phyloP scores from a whole-genome alignment of 2,113 vertebrate genomes.

The Thamnaconus septentrionalis region DNA sequence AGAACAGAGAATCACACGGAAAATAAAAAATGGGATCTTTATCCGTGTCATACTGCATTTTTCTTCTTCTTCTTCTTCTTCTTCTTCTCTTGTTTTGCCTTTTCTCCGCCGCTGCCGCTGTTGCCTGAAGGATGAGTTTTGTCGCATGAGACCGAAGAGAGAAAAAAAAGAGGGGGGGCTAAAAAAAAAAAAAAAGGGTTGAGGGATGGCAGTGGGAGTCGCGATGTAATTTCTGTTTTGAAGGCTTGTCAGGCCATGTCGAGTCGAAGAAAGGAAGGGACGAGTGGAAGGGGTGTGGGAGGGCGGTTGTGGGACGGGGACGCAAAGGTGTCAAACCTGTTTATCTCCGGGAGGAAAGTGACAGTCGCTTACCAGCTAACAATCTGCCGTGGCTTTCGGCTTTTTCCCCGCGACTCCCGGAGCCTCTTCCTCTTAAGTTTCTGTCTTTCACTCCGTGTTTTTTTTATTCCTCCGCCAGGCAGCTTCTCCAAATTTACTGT shows the following conservation, averaged over 20 bases:
- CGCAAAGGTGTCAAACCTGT: conserved; percentile 61
- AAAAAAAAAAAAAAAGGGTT: conserved; percentile 10
- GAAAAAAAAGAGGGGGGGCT: conserved; percentile 1
- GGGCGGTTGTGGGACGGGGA: no score
- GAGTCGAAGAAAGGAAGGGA: conserved; percentile 53
- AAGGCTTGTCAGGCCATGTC: conserved; percentile 62
- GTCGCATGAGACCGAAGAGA: conserved; percentile 20
- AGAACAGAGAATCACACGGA: conserved; percentile 29
- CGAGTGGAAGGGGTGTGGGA: conserved; percentile 39
- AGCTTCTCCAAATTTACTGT: conserved; percentile 61
- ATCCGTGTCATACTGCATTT: conserved; percentile 41
- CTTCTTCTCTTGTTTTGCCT: conserved; percentile 17
- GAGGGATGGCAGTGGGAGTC: conserved; percentile 19
- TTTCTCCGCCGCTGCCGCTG: conserved; percentile 1
- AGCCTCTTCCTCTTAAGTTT: conserved; percentile 43
- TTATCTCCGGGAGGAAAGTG: conserved; percentile 61
- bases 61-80: conserved; percentile 24
- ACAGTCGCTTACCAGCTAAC: conserved; percentile 71
- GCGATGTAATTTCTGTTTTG: conserved; percentile 45
- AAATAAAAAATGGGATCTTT: conserved; percentile 50
- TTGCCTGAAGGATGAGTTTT: conserved; percentile 54
- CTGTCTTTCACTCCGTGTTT: conserved; percentile 30
- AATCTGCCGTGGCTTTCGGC: conserved; percentile 51
- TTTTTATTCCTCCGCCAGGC: conserved; percentile 30
- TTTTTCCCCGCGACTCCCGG: conserved; percentile 40